A percentile compares a stretch with the other conserved stretches of the same genome.
Conservation (phyloP, 2,888 invertebrate species). For the Caenorhabditis sp. region DNA sequence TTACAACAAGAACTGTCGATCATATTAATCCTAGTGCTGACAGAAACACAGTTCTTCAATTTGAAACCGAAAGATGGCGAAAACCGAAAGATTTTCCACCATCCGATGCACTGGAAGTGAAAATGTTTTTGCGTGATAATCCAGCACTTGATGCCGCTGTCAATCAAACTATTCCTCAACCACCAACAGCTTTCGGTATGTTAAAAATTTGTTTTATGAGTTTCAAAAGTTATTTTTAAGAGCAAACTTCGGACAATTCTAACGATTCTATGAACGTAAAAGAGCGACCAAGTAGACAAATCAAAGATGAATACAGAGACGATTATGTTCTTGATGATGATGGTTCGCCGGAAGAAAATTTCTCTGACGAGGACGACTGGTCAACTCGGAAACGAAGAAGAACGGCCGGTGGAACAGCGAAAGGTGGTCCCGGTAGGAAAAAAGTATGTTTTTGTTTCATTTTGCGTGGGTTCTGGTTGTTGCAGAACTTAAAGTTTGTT, state of each 20-base stretch:
- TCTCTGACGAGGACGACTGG: constrained; percentile 68
- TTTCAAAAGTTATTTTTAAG: constrained; percentile 19
- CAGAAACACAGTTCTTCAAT: constrained; percentile 57
- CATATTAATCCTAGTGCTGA: constrained; percentile 52
- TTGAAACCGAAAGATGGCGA: constrained; percentile 62
- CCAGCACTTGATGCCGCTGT: constrained; percentile 58
- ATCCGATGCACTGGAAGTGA: constrained; percentile 64
- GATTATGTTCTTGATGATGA: constrained; percentile 59
- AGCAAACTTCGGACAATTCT: constrained; percentile 29
- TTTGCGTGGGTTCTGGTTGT: too few species aligned
- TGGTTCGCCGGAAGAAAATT: constrained; percentile 48
- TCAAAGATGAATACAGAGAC: constrained; percentile 34
- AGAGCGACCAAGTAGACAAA: constrained; percentile 15
- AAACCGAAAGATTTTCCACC: constrained; percentile 54
- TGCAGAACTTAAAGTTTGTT: too few species aligned
- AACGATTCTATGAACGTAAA: constrained; percentile 22
- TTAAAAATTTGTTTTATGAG: not conserved
- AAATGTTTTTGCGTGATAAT: constrained; percentile 64
- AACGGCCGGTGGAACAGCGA: constrained; percentile 7
- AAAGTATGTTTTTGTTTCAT: too few species aligned
- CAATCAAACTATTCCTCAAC: constrained; percentile 39
- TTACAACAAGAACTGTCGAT: constrained; percentile 49
- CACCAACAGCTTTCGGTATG: constrained; percentile 7
- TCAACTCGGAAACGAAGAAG: constrained; percentile 53
- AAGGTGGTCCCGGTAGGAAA: constrained; percentile 21